Evolutionary conservation across 1,140 invertebrate genomes (phyloP), one percentile per base, ranked within the genome.

Genomic region (Ylistrum balloti): DNA sequence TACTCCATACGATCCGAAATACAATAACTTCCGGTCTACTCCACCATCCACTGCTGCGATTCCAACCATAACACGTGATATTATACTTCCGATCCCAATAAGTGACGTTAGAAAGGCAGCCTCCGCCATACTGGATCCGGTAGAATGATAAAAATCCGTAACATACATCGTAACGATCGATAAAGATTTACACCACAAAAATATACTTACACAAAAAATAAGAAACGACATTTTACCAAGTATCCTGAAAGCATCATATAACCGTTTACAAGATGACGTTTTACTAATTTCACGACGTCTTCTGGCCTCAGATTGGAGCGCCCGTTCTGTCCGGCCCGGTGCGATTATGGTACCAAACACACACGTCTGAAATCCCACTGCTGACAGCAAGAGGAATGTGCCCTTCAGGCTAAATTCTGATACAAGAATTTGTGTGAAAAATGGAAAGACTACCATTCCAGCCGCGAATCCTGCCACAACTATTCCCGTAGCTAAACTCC

Each of bases 1-100:
- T 15, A 90, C 86, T 20, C 85, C 41, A 28, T 74, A 90, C 15
- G 35, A 90, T n/a, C 89, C 89, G 22, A 90, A 56, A 33, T 90
- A 90, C 13, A 90, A 38, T 17, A 90, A 33, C 45, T 87, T 48
- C 9, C 45, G 35, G 45, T 90, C 89, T 32, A 90, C 33, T n/a
- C 35, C 33, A 22, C 33, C 20, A 28, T 87, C 86, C 17, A 48
- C 33, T 13, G 89, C 86, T 15, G 86, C 86, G 32, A 90, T 33
- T 17, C 89, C 89, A 28, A 35, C 74, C 22, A 90, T 33, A 34
- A 90, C 56, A 56, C 89, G 38, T 34, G 89, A 90, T 28, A 87
- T 28, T 45, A 86, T 45, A 74, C 86, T 86, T 32, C 28, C 74
- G 41, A 87, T 88, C 15, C 89, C 89, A 56, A 87, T 56, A 5